Percentiles rank a stretch among this genome's conserved stretches.
These are phyloP conservation scores for Drosophila mimica DNA, from an alignment of 2,888 invertebrate species.

Conservation along the genomic window DNA sequence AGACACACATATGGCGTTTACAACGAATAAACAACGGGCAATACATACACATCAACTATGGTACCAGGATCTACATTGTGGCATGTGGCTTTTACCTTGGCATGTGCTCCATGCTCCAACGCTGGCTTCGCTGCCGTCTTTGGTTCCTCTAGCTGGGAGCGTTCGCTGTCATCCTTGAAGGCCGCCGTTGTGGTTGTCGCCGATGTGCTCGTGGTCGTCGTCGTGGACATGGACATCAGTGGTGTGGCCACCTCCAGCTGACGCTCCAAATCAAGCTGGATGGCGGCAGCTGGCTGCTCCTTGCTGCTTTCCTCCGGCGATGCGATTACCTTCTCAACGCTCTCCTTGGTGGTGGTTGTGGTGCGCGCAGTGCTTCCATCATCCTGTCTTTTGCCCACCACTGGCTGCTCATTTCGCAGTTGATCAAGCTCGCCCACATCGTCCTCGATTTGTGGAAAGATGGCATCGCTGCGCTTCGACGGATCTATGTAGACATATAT, in stretches of 20 bases:
- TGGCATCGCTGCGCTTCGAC: slow-evolving; percentile 46
- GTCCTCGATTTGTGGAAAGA: slow-evolving; percentile 84
- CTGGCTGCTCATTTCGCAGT: slow-evolving; percentile 46
- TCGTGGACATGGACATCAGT: slow-evolving; percentile 69
- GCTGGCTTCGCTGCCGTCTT: slow-evolving; percentile 58
- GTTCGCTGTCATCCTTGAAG: slow-evolving; percentile 69
- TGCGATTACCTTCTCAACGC: slow-evolving; percentile 63
- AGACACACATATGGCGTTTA: slow-evolving; percentile 67
- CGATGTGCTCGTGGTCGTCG: slow-evolving; percentile 65
- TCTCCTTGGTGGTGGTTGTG: slow-evolving; percentile 64
- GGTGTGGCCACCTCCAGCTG: slow-evolving; percentile 82
- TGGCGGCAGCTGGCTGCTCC: slow-evolving; percentile 11
- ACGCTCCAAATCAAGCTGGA: slow-evolving; percentile 73
- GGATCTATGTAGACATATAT: slow-evolving; percentile 44
- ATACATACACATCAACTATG: slow-evolving; percentile 32
- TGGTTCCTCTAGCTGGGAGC: slow-evolving; percentile 71
- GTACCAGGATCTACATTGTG: slow-evolving; percentile 16
- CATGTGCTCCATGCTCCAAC: slow-evolving; percentile 55
- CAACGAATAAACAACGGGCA: slow-evolving; percentile 51
- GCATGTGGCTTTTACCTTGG: slow-evolving; percentile 60
- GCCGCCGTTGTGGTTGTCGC: slow-evolving; percentile 71
- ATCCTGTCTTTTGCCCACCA: slow-evolving; percentile 53
- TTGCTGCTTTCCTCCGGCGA: slow-evolving; percentile 52
- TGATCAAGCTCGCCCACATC: slow-evolving; percentile 86
- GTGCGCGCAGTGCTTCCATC: slow-evolving; percentile 60